Conservation (phyloP, 2,797 vertebrate genomes). For the Phoeniculus purpureus region DNA sequence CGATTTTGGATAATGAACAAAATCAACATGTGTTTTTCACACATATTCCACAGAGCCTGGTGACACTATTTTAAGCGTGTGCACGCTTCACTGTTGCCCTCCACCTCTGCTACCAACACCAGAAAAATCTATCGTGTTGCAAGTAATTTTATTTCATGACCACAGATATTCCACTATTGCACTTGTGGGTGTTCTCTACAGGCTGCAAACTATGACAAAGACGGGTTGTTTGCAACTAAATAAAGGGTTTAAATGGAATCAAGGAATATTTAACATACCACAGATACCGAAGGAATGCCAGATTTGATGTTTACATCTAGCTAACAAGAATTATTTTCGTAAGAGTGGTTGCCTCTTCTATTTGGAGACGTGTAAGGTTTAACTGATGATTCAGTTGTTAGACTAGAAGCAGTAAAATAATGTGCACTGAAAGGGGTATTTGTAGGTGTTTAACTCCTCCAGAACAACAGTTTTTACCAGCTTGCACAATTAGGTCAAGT, state of each 20-base stretch:
- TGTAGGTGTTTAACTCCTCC: neutral
- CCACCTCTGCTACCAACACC: neutral
- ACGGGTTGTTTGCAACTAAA: neutral
- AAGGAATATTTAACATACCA: neutral
- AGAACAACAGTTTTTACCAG: neutral
- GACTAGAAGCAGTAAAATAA: neutral
- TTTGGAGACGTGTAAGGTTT: fast-evolving
- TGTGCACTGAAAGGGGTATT: fast-evolving
- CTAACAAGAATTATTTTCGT: neutral
- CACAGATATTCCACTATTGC: neutral
- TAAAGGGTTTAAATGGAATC: neutral
- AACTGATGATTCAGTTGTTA: neutral
- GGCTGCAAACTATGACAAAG: neutral
- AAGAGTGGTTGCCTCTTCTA: neutral
- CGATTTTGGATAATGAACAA: neutral
- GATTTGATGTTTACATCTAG: neutral
- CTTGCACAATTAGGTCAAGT: neutral
- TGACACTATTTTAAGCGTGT: neutral
- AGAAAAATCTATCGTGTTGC: neutral
- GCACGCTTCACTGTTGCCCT: neutral
- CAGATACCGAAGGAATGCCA: neutral
- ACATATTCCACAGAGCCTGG: neutral
- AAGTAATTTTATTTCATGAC: neutral
- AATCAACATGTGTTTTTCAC: neutral
- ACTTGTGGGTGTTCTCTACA: neutral